Evolutionary conservation across 2,888 invertebrate species (phyloP).

Genomic region (Drosophila picticornis): DNA sequence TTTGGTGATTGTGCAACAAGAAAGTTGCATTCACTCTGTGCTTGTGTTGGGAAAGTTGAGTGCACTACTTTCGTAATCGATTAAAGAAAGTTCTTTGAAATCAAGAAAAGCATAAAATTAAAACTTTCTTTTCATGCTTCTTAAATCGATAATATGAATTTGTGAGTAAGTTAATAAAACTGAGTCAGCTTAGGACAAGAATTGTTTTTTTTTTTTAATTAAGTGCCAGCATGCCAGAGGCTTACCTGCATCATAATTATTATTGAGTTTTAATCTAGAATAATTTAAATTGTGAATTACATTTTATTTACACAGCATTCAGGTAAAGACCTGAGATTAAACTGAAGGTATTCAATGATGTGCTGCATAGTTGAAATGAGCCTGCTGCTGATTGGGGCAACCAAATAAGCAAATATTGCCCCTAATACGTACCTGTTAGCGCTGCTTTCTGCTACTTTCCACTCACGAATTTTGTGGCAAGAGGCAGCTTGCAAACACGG

Average conservation of each 20-base stretch:
- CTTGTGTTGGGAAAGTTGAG: not conserved
- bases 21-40: not conserved
- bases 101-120: not conserved
- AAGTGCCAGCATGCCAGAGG: not conserved
- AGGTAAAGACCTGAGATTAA: not conserved
- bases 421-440: conserved; percentile 8
- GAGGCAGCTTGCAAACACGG: conserved; percentile 9
- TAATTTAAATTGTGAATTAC: not conserved
- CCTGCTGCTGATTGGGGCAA: not conserved
- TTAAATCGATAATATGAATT: not conserved
- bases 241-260: not conserved
- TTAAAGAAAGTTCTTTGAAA: not conserved
- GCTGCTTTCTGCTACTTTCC: conserved; percentile 6
- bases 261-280: not conserved
- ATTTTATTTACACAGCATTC: not conserved
- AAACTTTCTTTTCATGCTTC: not conserved
- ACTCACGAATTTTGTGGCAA: conserved; percentile 43
- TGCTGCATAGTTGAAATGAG: not conserved
- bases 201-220: not conserved
- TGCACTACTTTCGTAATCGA: not conserved
- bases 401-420: conserved; percentile 22
- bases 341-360: not conserved
- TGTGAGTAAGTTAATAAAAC: not conserved
- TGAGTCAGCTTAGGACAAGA: not conserved
- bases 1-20: conserved; percentile 5